Evolutionary conservation across 2,797 vertebrate species (phyloP).

Genomic region (Hipposideros larvatus): DNA sequence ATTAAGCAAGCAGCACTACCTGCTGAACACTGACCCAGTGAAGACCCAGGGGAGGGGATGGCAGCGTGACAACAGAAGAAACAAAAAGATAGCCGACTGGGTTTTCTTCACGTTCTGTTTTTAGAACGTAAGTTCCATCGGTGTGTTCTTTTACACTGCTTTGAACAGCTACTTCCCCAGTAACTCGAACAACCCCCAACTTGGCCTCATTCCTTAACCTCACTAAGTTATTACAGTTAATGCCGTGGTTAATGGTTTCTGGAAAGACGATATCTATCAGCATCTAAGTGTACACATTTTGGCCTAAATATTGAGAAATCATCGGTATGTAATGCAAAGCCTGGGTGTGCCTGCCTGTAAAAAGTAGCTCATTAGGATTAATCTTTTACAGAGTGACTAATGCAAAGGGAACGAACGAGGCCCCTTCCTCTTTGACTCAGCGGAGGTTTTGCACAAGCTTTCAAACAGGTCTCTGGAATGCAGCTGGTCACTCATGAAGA

Average conservation of each 20-base stretch:
- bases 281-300: constrained; percentile 81
- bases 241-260: constrained; percentile 86
- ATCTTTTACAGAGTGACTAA: constrained; percentile 87
- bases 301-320: constrained; percentile 88
- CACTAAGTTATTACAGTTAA: constrained; percentile 83
- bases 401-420: constrained; percentile 85
- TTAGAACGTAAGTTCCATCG: constrained; percentile 14
- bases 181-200: constrained; percentile 63
- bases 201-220: constrained; percentile 82
- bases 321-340: constrained; percentile 87
- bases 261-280: constrained; percentile 85
- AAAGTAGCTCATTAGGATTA: constrained; percentile 87
- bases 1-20: constrained; percentile 57
- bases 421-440: constrained; percentile 79
- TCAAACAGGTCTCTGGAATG: constrained; percentile 82
- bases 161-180: constrained; percentile 74
- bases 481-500: constrained; percentile 76
- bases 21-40: constrained; percentile 80
- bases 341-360: constrained; percentile 86
- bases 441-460: constrained; percentile 80
- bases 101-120: constrained; percentile 30
- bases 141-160: constrained; percentile 34
- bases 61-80: constrained; percentile 55
- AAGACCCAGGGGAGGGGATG: constrained; percentile 72
- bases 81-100: constrained; percentile 25